Base-by-base conservation (phyloP, 2,888 invertebrate species). In the Calameuta idolon region DNA sequence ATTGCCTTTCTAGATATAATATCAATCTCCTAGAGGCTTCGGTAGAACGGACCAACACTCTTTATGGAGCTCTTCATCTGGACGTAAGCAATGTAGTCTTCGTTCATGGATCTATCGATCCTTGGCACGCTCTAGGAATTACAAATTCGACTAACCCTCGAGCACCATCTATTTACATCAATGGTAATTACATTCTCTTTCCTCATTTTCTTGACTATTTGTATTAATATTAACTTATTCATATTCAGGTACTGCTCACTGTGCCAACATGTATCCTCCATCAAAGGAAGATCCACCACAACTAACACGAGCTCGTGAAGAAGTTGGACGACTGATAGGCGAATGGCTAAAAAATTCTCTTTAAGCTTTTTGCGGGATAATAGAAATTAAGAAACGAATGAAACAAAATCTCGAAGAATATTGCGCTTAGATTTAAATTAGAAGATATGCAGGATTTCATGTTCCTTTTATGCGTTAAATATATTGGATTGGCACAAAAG, bases 211-310 rank as follows among this genome's bases (percentile, higher is more conserved):
- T 69, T 12, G 3, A 69, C 73, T 34, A 75, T 35, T 75, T 34
- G 69, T 40, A 74, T 75, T 77, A 68, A 71, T 73, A 23, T 69
- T 73, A 31, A 74, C 4, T 34, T 55, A 35, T 81, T 80, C 75
- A 30, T 76, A 90, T 92, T 3, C 88, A 97, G 97, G 97, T 69
- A 97, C 98, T n/a, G 98, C 98, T 11, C 98, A 98, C 90, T 98
- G 98, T 91, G 98, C 98, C 1, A 96, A 98, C 89, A 97, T 98
- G 97, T 98, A 98, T 90, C 97, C 98, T 37, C 92, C 94, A 11
- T 92, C 94, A 11, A 92, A 93, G 0, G 89, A 92, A 1, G 98
- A 98, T 92, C 92, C 93, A 5, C 94, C 94, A 0, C 93, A 95
- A 77, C 92, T 98, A 80, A 93, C 92, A 68, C 92, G 93, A 74